Percentiles rank a stretch among this genome's conserved stretches.
These are phyloP conservation scores for Sphaerolaimus hirsutus DNA, from an alignment of 2,888 invertebrate genomes.

Conservation along the genomic window DNA sequence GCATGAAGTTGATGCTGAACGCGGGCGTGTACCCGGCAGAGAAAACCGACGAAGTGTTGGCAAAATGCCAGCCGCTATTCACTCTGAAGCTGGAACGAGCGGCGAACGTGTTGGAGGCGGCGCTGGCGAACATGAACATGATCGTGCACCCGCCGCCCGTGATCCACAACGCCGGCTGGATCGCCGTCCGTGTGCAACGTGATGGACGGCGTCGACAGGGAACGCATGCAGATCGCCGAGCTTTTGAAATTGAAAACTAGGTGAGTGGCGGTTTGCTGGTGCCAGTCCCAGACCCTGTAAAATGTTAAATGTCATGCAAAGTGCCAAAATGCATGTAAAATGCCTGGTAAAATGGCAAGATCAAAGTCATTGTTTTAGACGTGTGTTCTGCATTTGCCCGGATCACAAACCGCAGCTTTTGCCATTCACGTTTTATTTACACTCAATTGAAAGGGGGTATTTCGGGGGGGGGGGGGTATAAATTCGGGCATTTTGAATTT, in stretches of 20 bases:
- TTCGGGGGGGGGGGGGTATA: too few species aligned
- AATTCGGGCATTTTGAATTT: too few species aligned
- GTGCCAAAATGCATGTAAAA: too few species aligned
- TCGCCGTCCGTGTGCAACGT: constrained; percentile 2
- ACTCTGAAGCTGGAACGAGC: not conserved
- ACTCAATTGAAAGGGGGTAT: too few species aligned
- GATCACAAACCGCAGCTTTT: too few species aligned
- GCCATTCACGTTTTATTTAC: too few species aligned
- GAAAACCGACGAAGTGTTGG: constrained; percentile 1
- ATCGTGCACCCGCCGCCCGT: constrained; percentile 5
- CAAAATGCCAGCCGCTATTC: constrained; percentile 1
- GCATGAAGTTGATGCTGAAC: constrained; percentile 4
- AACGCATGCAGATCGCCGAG: constrained; percentile 1
- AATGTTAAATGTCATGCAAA: too few species aligned
- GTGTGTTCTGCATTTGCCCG: too few species aligned
- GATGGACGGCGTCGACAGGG: constrained; percentile 5
- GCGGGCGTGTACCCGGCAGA: constrained; percentile 4
- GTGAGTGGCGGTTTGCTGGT: too few species aligned
- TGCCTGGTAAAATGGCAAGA: too few species aligned
- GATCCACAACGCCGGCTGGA: constrained; percentile 4
- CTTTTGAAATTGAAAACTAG: not conserved
- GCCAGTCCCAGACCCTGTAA: too few species aligned
- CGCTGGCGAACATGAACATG: constrained; percentile 4
- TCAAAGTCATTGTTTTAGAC: too few species aligned
- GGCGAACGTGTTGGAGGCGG: constrained; percentile 3